Evolutionary conservation across 2,113 vertebrate species (phyloP).

Genomic region (Speoplatyrhinus poulsoni): DNA sequence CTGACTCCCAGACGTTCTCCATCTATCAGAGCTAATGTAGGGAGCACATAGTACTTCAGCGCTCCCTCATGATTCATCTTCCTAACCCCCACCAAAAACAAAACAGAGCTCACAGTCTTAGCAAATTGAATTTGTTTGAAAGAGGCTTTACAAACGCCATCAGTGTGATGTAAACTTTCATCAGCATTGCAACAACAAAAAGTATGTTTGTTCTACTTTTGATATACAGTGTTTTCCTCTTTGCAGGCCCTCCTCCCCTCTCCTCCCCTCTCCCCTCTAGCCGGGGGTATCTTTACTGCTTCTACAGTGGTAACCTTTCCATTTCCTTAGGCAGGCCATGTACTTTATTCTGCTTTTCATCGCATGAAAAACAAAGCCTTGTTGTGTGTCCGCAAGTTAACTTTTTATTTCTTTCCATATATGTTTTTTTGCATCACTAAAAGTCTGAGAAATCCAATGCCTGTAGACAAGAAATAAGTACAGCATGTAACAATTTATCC

Average conservation of each 20-base stretch:
- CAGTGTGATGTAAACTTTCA: too few relatives aligned
- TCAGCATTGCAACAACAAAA: too few relatives aligned
- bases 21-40: slow-evolving; percentile 60
- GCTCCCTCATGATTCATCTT: slow-evolving; percentile 46
- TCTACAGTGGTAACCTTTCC: slow-evolving; percentile 16
- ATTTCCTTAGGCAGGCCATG: slow-evolving; percentile 8
- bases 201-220: too few relatives aligned
- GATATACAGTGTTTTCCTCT: too few relatives aligned
- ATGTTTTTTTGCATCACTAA: slow-evolving; percentile 22
- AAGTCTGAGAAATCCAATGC: slow-evolving; percentile 22
- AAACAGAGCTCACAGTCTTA: slow-evolving; percentile 12
- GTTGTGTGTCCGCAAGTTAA: not conserved
- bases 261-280: not conserved
- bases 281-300: slow-evolving; percentile 20
- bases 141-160: too few relatives aligned
- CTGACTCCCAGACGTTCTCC: slow-evolving; percentile 46
- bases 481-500: not conserved
- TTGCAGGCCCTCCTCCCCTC: not conserved
- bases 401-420: not conserved
- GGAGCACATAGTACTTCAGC: slow-evolving; percentile 31
- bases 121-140: slow-evolving; percentile 5
- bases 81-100: slow-evolving; percentile 30
- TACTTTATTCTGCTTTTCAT: not conserved
- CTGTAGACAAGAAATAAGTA: not conserved
- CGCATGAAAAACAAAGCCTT: too few relatives aligned